These are phyloP conservation scores for Congeria kusceri DNA, from an alignment of 2,888 invertebrate genomes.

Conservation along the genomic window DNA sequence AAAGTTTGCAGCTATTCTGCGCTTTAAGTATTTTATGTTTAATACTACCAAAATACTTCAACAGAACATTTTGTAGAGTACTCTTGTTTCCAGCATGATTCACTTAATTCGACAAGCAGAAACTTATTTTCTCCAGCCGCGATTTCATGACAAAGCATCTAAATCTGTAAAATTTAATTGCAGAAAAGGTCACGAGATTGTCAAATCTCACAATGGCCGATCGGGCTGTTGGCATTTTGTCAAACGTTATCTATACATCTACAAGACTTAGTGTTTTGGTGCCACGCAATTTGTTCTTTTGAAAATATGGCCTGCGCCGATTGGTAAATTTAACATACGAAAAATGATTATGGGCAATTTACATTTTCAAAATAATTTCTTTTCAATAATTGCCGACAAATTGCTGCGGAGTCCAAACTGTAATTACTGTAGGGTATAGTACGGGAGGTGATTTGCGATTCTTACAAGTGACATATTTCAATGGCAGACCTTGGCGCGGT, in stretches of 20 bases:
- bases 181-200: constrained; percentile 20
- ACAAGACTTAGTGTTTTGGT: background rate
- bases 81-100: no score
- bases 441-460: constrained; percentile 10
- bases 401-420: constrained; percentile 38
- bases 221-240: constrained; percentile 9
- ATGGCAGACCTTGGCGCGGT: constrained; percentile 44
- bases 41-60: no score
- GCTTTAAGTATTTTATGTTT: no score
- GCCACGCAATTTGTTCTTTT: constrained; percentile 32
- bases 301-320: background rate
- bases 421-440: background rate
- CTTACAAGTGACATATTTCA: constrained; percentile 17
- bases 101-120: constrained; percentile 23
- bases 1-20: no score
- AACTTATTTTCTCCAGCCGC: constrained; percentile 23
- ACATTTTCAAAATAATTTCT: constrained; percentile 66
- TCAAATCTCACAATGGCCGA: constrained; percentile 21
- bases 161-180: constrained; percentile 25
- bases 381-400: constrained; percentile 57
- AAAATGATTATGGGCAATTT: constrained; percentile 63
- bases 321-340: constrained; percentile 40
- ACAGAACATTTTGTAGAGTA: no score
- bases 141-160: constrained; percentile 27
- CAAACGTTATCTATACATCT: constrained; percentile 52